phyloP scores from a whole-genome alignment of 2,888 invertebrate species.

The Sthenelais limicola region DNA sequence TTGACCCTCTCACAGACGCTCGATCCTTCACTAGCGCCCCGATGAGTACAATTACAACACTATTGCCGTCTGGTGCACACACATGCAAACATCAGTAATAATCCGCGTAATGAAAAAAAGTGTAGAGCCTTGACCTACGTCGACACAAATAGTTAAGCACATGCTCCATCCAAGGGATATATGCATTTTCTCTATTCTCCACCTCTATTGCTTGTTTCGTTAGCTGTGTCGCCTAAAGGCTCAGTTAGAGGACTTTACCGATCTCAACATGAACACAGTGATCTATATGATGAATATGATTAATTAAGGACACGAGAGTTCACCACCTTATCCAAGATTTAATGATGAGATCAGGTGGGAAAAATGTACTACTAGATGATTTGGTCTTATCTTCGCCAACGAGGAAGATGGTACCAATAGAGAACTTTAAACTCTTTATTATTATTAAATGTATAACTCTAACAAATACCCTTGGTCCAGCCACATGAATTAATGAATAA shows the following conservation, averaged over 20 bases:
- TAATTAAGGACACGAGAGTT: too few species aligned
- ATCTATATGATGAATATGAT: too few species aligned
- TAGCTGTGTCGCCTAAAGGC: slow-evolving; percentile 2
- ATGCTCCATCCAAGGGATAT: too few species aligned
- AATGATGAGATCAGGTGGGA: too few species aligned
- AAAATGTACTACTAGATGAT: too few species aligned
- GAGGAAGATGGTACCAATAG: too few species aligned
- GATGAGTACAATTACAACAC: neutral
- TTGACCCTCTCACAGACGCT: neutral
- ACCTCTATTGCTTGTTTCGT: slow-evolving; percentile 19
- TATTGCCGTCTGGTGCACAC: neutral
- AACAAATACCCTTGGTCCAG: slow-evolving; percentile 31
- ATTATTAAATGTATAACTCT: slow-evolving; percentile 11
- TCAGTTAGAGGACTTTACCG: slow-evolving; percentile 13
- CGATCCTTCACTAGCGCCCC: neutral
- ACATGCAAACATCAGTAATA: too few species aligned
- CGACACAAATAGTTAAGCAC: too few species aligned
- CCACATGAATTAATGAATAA: slow-evolving; percentile 31
- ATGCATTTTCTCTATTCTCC: neutral
- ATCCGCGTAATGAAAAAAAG: too few species aligned
- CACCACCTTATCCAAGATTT: too few species aligned
- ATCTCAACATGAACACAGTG: slow-evolving; percentile 35
- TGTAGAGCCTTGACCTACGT: too few species aligned
- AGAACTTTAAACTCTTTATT: neutral
- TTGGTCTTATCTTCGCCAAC: too few species aligned